Conservation (phyloP, 2,113 vertebrate genomes). For the Maccullochella peelii region DNA sequence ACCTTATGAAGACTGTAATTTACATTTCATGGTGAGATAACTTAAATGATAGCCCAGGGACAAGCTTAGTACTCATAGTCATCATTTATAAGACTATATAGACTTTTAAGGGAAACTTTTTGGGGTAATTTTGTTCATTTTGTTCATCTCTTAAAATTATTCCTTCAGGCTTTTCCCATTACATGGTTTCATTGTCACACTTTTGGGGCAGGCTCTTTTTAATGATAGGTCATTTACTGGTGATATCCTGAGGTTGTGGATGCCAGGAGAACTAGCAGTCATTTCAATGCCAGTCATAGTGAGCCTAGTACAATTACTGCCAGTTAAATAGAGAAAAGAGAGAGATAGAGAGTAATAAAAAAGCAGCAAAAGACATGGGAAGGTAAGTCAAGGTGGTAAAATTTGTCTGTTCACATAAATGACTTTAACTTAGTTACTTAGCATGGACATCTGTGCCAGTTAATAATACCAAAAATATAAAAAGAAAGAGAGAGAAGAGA, state of each 20-base stretch:
- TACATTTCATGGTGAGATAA: slow-evolving; percentile 67
- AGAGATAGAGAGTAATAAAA: not conserved
- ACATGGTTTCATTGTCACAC: slow-evolving; percentile 55
- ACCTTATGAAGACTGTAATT: slow-evolving; percentile 73
- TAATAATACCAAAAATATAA: slow-evolving; percentile 29
- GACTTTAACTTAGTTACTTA: slow-evolving; percentile 6
- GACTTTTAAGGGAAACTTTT: slow-evolving; percentile 70
- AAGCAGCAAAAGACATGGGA: slow-evolving; percentile 2
- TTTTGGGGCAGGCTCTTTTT: slow-evolving; percentile 45
- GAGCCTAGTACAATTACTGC: slow-evolving; percentile 10
- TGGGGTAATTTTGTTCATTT: slow-evolving; percentile 61
- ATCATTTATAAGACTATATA: slow-evolving; percentile 64
- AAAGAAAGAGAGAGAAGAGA: slow-evolving; percentile 4
- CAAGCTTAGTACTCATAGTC: slow-evolving; percentile 44
- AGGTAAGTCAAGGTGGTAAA: not conserved
- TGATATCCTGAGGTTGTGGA: slow-evolving; percentile 52
- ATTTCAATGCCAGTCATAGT: slow-evolving; percentile 29
- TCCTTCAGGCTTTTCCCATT: slow-evolving; percentile 64
- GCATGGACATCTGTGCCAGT: slow-evolving; percentile 5
- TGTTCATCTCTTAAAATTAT: slow-evolving; percentile 53
- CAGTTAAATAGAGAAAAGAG: slow-evolving; percentile 20
- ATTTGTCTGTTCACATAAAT: not conserved
- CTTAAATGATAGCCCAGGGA: slow-evolving; percentile 65
- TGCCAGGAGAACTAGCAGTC: slow-evolving; percentile 15
- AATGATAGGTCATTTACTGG: slow-evolving; percentile 71